Conservation (phyloP, 2,113 vertebrate genomes). For the Camarhynchus parvulus region DNA sequence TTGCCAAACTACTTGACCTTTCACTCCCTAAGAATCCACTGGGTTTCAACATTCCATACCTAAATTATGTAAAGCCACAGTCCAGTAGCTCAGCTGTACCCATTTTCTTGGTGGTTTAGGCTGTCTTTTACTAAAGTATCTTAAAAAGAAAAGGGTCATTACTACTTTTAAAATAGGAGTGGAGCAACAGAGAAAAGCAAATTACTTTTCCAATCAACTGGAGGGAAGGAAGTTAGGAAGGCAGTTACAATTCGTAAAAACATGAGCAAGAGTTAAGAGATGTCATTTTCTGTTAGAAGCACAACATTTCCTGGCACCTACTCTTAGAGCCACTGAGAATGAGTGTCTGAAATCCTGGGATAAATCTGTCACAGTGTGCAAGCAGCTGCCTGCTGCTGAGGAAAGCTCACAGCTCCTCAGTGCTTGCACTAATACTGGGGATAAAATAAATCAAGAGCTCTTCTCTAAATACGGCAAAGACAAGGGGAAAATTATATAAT, state of each 20-base stretch:
- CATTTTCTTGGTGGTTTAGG: not conserved
- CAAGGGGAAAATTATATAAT: not conserved
- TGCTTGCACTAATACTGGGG: not conserved
- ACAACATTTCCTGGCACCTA: conserved; percentile 49
- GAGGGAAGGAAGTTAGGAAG: not conserved
- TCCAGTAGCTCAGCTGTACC: not conserved
- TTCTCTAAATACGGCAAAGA: not conserved
- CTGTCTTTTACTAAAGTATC: not conserved
- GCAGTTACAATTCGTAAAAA: not conserved
- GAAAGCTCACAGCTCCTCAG: not conserved
- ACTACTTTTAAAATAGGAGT: not conserved
- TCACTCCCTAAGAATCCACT: not conserved
- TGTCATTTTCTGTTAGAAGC: not conserved
- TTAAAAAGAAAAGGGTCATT: not conserved
- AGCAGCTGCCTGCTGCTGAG: not conserved
- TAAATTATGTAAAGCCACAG: not conserved
- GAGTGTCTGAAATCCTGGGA: not conserved
- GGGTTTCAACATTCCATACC: not conserved
- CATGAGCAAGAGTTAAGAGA: not conserved
- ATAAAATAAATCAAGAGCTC: not conserved
- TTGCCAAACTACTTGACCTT: not conserved
- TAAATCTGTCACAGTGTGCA: not conserved
- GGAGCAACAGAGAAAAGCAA: not conserved
- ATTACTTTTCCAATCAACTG: not conserved
- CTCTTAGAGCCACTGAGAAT: not conserved